Percentiles rank a stretch among this genome's conserved stretches.
Conservation (phyloP, 1,140 invertebrate genomes). For the Bombus confusus region DNA sequence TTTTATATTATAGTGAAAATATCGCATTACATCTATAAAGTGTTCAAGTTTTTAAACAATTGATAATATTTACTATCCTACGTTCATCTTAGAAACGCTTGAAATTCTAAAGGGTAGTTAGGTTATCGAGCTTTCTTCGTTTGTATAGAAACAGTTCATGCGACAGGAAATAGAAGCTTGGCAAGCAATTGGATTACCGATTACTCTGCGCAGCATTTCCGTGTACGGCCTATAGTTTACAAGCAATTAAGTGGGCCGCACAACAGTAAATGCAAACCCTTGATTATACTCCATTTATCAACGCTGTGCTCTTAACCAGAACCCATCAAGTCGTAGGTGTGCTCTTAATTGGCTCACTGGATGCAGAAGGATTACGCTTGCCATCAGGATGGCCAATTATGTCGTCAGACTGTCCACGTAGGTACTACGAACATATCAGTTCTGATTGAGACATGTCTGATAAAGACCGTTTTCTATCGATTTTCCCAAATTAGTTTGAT, state of each 20-base stretch:
- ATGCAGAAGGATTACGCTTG: conserved; percentile 15
- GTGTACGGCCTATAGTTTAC: conserved; percentile 30
- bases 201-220: background rate
- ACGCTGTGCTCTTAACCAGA: conserved; percentile 31
- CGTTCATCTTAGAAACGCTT: background rate
- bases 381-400: conserved; percentile 15
- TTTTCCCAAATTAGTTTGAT: background rate
- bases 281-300: conserved; percentile 50
- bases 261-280: conserved; percentile 29
- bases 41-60: no score
- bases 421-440: background rate
- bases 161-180: conserved; percentile 9
- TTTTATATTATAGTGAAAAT: no score
- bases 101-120: background rate
- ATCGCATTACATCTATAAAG: no score
- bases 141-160: background rate
- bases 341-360: background rate
- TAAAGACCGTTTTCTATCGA: background rate
- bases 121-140: background rate
- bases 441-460: background rate
- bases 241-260: conserved; percentile 30
- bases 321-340: conserved; percentile 15
- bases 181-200: conserved; percentile 20
- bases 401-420: background rate
- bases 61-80: no score